Conservation (phyloP, 2,113 vertebrate genomes). For the Dolichallabes microphthalmus region DNA sequence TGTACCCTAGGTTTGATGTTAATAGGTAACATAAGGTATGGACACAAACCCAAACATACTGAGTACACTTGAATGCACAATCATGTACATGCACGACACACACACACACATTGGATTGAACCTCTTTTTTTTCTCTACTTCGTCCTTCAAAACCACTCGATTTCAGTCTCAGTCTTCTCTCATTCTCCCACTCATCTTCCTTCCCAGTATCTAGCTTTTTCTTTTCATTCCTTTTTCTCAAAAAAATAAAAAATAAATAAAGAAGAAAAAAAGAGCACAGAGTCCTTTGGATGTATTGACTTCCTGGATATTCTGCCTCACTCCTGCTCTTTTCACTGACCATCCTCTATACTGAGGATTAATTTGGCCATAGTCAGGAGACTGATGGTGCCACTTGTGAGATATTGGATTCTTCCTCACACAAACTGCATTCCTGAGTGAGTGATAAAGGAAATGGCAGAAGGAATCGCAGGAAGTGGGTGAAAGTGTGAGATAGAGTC, state of each 20-base stretch:
- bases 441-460: neutral
- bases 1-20: neutral
- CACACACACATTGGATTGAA: neutral
- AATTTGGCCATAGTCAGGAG: constrained; percentile 62
- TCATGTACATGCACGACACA: neutral
- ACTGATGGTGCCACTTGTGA: constrained; percentile 60
- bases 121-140: neutral
- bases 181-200: constrained; percentile 40
- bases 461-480: neutral
- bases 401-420: constrained; percentile 66
- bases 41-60: neutral
- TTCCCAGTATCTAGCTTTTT: constrained; percentile 27
- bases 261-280: constrained; percentile 31
- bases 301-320: constrained; percentile 55
- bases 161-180: constrained; percentile 27
- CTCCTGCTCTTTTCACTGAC: constrained; percentile 52
- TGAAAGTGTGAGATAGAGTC: neutral
- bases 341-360: constrained; percentile 55
- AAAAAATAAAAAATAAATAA: constrained; percentile 1
- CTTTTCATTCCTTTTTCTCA: constrained; percentile 42
- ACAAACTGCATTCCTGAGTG: constrained; percentile 42
- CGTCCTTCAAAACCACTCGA: neutral
- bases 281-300: constrained; percentile 58
- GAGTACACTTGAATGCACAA: no score
- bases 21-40: neutral